A percentile compares a stretch with the other conserved stretches of the same genome.
These are phyloP conservation scores for Macroramphosus scolopax DNA, from an alignment of 2,797 vertebrate species.

Conservation along the genomic window DNA sequence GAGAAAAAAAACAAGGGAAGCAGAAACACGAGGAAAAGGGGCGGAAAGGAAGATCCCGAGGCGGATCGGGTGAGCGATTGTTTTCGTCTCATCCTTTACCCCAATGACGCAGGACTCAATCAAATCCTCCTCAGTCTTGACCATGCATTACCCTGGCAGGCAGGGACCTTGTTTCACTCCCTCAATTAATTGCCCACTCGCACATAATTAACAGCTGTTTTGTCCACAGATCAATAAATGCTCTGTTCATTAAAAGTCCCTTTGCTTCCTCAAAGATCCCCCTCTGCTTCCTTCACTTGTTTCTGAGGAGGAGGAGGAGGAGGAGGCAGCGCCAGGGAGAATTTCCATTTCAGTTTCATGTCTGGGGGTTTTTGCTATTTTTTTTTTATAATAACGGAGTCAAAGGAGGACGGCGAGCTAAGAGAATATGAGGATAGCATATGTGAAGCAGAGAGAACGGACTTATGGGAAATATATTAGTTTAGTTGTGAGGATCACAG, in stretches of 20 bases:
- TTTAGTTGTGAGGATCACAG: conserved; percentile 22
- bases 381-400: conserved; percentile 16
- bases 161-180: conserved; percentile 65
- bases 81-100: conserved; percentile 62
- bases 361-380: conserved; percentile 23
- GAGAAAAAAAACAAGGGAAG: conserved; percentile 1
- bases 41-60: conserved; percentile 26
- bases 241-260: conserved; percentile 78
- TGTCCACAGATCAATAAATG: conserved; percentile 80
- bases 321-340: conserved; percentile 48
- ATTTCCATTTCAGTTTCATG: conserved; percentile 43
- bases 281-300: too few species aligned
- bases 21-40: conserved; percentile 6
- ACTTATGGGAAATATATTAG: conserved; percentile 39
- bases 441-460: conserved; percentile 30
- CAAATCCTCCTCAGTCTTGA: conserved; percentile 66
- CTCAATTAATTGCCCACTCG: conserved; percentile 76
- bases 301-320: conserved; percentile 49
- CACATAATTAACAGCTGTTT: conserved; percentile 82
- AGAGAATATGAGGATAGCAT: conserved; percentile 23
- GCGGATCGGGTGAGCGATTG: conserved; percentile 42
- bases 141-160: conserved; percentile 60
- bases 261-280: conserved; percentile 65
- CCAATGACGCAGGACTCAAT: conserved; percentile 64
- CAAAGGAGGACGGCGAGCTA: conserved; percentile 29